Base-by-base conservation (phyloP, 2,797 vertebrate genomes). In the Loris lydekkerianus region DNA sequence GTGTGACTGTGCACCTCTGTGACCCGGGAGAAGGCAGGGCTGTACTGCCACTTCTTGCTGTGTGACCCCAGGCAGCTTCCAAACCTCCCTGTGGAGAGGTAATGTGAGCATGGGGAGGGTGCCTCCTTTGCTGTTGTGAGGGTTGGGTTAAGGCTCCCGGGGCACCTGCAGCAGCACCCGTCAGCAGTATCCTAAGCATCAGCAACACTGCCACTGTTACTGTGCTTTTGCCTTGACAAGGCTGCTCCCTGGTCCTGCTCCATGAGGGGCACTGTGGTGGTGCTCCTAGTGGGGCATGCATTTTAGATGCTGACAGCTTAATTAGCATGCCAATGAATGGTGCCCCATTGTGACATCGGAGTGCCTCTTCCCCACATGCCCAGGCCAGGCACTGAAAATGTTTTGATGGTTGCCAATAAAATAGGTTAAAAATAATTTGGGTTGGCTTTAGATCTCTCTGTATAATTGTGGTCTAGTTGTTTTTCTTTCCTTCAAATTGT, bases 241-340 rank as follows among this genome's bases (percentile, higher is more conserved):
- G 49, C 14, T 14, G 14, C 11, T 53, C 49, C 49, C 49, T 5
- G 14, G 49, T 53, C 49, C 49, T 53, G 49, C 49, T 53, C 49
- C 49, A 53, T 53, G 15, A 53, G 49, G 49, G 49, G 49, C 49
- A 0, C 75, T 0, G 23, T 4, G 0, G 9, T 9, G 0, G 15
- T 3, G 10, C 27, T 20, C 34, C 88, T 23, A 2, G 1, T 0
- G 4, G 40, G 8, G 27, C 63, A 14, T 3, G 23, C 8, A 7
- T 14, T 37, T 11, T 4, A 13, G 40, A 29, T 4, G 11, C 10
- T 7, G 0, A 1, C 0, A 1, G 3, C 3, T 1, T 0, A 73
- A 2, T 1, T 0, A 7, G 60, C 0, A 2, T 23, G 0, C 3
- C 0, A 0, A 0, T 2, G 13, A 53, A 53, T 53, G 49, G 49